Evolutionary conservation across 2,888 invertebrate species (phyloP).

Genomic region (Thereva nobilitata): DNA sequence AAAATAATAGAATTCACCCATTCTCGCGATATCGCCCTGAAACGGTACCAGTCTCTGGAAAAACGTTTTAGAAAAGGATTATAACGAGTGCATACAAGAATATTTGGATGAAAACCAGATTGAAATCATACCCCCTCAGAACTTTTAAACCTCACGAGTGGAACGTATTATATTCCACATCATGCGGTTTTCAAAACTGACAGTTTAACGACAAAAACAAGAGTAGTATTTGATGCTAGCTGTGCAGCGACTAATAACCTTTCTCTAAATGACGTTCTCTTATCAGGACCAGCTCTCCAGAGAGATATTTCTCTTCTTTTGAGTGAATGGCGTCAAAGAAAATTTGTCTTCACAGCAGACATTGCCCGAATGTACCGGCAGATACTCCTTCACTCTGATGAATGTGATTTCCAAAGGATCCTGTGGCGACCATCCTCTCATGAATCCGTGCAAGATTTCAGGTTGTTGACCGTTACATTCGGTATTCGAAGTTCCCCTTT

Average conservation of each 20-base stretch:
- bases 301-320: constrained; percentile 7
- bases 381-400: constrained; percentile 8
- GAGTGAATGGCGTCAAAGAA: constrained; percentile 8
- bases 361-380: constrained; percentile 1
- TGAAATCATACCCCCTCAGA: not conserved
- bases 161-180: constrained; percentile 6
- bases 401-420: constrained; percentile 3
- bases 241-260: not conserved
- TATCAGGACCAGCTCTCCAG: not conserved
- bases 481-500: constrained; percentile 16
- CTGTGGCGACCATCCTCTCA: not conserved
- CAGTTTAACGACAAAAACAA: not conserved
- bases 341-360: constrained; percentile 8
- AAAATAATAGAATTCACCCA: not conserved
- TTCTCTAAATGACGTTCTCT: not conserved
- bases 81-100: not conserved
- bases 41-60: not conserved
- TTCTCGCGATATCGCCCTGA: constrained; percentile 6
- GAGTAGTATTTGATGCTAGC: constrained; percentile 4
- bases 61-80: constrained; percentile 2
- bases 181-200: not conserved
- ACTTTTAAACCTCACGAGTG: not conserved
- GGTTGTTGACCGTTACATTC: constrained; percentile 8
- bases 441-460: constrained; percentile 1
- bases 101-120: constrained; percentile 2